Base-by-base conservation (phyloP, 2,797 vertebrate species). In the Tinamus major region DNA sequence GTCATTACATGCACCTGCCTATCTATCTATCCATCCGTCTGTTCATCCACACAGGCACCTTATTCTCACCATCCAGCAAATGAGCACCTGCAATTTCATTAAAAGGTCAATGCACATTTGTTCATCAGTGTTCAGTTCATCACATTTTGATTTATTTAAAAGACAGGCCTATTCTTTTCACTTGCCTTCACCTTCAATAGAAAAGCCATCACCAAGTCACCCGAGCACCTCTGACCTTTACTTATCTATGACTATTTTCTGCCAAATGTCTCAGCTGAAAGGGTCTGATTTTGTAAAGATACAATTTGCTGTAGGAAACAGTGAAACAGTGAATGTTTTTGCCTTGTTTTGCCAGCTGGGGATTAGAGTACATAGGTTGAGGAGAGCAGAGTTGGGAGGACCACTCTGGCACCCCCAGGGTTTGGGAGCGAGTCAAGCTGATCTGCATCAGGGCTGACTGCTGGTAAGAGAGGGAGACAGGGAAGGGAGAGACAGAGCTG, bases 171-270 rank as follows among this genome's bases (percentile, higher is more conserved):
- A 17, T 48, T 63, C 8, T 70, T 74, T 77, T 86, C 55, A 10
- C 18, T 88, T 77, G 9, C 39, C 74, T 83, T 68, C 41, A 41
- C 33, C 79, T 79, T 7, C 12, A 41, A 35, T 39, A 27, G 16
- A 2, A 0, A 23, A 53, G 37, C 58, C 35, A 68, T 17, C 48
- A 56, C 13, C 0, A 0, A 20, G 27, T 48, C 64, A 59, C 24
- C 42, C 46, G 27, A 79, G 31, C 9, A 13, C 46, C 61, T 77
- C 78, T 92, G 78, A 68, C 41, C 21, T 85, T 85, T 83, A 39
- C 15, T 85, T 83, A 23, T 19, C 41, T 44, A 2, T 10, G 69
- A 83, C 65, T 8, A 11, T 87, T 80, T 85, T 67, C 65, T 55
- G 8, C 53, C 44, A 85, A 79, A 89, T 39, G 29, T 3, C 19